A percentile compares a stretch with the other conserved stretches of the same genome.
phyloP scores from a whole-genome alignment of 2,113 vertebrate genomes.

The Pangasianodon gigas region DNA sequence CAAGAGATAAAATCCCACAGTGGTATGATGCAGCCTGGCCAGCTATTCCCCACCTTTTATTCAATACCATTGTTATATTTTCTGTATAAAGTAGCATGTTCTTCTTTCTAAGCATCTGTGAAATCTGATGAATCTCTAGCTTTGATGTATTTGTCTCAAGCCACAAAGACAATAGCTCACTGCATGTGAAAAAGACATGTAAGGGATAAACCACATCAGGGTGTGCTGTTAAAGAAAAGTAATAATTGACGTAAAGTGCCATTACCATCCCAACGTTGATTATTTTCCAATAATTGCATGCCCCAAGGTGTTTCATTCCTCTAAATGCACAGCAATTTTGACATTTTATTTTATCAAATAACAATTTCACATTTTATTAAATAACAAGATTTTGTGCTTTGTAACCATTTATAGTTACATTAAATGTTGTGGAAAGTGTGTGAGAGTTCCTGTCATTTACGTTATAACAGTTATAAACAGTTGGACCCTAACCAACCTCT shows the following conservation, averaged over 20 bases:
- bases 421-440: not conserved
- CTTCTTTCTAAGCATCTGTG: conserved; percentile 51
- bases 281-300: not conserved
- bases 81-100: conserved; percentile 62
- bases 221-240: not conserved
- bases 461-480: not conserved
- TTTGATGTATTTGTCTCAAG: conserved; percentile 42
- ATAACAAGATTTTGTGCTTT: not conserved
- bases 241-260: not conserved
- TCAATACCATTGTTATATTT: conserved; percentile 54
- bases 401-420: not conserved
- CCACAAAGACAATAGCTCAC: conserved; percentile 49
- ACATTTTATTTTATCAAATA: not conserved
- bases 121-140: conserved; percentile 53
- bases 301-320: not conserved
- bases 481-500: not conserved
- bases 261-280: not conserved
- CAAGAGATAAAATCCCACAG: conserved; percentile 68
- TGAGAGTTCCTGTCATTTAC: not conserved
- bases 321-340: not conserved
- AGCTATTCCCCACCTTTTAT: conserved; percentile 60
- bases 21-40: conserved; percentile 63
- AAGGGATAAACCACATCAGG: conserved; percentile 46
- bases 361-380: not conserved
- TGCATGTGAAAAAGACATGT: conserved; percentile 48